These are phyloP conservation scores for Perca schrenkii DNA, from an alignment of 2,113 vertebrate genomes.

Conservation along the genomic window DNA sequence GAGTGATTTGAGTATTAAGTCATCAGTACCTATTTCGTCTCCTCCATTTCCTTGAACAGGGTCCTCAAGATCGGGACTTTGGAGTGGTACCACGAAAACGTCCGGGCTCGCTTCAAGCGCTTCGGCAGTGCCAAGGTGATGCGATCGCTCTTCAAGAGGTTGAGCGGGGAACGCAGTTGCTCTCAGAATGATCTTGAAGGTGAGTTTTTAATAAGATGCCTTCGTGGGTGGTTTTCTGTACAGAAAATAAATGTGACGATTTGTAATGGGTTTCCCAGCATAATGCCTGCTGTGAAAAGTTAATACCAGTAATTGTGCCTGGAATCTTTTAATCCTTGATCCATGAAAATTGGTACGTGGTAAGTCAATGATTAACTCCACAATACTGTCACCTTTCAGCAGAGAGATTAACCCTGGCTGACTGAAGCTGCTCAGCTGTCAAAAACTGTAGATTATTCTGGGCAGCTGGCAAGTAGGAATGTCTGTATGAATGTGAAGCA, in stretches of 20 bases:
- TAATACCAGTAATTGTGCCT: background rate
- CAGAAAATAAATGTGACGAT: background rate
- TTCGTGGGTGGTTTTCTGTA: background rate
- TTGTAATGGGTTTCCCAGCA: background rate
- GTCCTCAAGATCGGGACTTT: conserved; percentile 90
- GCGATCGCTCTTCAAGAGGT: conserved; percentile 88
- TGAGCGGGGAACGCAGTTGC: conserved; percentile 67
- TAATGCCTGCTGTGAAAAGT: background rate
- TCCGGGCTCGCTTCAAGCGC: conserved; percentile 90
- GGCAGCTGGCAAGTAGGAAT: conserved; percentile 5
- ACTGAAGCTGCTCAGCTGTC: conserved; percentile 13
- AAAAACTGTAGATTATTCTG: conserved; percentile 1
- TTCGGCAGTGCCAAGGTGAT: conserved; percentile 95
- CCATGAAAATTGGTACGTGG: conserved; percentile 18
- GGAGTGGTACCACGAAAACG: conserved; percentile 93
- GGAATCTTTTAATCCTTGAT: conserved; percentile 12
- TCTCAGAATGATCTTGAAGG: conserved; percentile 73
- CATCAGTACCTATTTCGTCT: background rate
- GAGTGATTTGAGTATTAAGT: background rate
- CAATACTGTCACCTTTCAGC: conserved; percentile 14
- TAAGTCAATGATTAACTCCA: background rate
- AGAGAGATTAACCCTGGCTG: conserved; percentile 17
- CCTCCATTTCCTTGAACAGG: conserved; percentile 71
- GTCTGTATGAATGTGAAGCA: conserved; percentile 13
- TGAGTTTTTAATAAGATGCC: conserved; percentile 32